phyloP scores from a whole-genome alignment of 2,797 vertebrate species.

The Enteromius viviparus region DNA sequence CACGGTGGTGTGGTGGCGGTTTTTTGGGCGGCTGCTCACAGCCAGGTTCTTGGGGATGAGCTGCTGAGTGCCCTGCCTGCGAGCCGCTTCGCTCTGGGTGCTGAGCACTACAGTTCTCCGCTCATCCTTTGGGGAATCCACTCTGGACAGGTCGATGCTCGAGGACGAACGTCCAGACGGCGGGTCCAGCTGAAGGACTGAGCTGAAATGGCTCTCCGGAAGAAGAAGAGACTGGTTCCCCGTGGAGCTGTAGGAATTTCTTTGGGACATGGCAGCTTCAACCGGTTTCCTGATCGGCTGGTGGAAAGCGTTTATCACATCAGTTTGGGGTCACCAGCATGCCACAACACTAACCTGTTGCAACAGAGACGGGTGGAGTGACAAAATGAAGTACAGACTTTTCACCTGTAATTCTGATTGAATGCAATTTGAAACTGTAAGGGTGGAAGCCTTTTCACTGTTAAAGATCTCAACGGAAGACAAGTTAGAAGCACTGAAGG shows the following conservation, averaged over 20 bases:
- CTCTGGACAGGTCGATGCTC: constrained; percentile 13
- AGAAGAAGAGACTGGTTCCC: constrained; percentile 72
- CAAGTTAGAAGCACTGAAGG: background rate
- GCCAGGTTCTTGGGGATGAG: constrained; percentile 89
- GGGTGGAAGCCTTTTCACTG: background rate
- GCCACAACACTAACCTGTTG: constrained; percentile 23
- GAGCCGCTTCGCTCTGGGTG: constrained; percentile 81
- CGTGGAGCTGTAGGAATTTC: constrained; percentile 63
- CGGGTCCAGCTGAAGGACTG: constrained; percentile 68
- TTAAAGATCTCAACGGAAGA: background rate
- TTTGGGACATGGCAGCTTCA: constrained; percentile 76
- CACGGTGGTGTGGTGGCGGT: constrained; percentile 84
- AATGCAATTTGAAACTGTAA: background rate
- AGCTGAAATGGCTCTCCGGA: constrained; percentile 75
- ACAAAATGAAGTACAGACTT: background rate
- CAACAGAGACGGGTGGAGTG: constrained; percentile 17
- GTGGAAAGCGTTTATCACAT: constrained; percentile 13
- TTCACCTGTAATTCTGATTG: background rate
- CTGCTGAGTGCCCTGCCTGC: constrained; percentile 85
- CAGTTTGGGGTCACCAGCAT: background rate
- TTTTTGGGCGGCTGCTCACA: constrained; percentile 72
- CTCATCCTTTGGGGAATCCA: background rate
- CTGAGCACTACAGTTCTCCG: constrained; percentile 79
- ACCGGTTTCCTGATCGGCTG: constrained; percentile 2
- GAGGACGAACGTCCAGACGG: constrained; percentile 22